A percentile compares a stretch with the other conserved stretches of the same genome.
phyloP scores from a whole-genome alignment of 2,888 invertebrate species.

The Furcula furcula region DNA sequence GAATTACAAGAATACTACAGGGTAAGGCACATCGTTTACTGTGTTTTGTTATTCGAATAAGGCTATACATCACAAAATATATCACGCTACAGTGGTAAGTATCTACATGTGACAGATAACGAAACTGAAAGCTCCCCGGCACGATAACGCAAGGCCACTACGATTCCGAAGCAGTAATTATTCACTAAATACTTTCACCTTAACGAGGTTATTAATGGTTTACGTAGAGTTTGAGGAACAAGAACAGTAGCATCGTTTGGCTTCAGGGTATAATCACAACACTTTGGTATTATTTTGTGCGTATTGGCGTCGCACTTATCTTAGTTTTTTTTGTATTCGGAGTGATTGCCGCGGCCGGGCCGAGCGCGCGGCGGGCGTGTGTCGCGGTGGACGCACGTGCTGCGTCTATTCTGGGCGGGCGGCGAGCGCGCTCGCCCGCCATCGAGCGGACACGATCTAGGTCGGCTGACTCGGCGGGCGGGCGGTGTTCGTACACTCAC shows the following conservation, averaged over 20 bases:
- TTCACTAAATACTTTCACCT: constrained; percentile 49
- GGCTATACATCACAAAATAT: constrained; percentile 43
- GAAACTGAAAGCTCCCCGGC: constrained; percentile 47
- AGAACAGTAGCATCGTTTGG: constrained; percentile 17
- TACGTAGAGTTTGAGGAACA: constrained; percentile 26
- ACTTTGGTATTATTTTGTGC: constrained; percentile 22
- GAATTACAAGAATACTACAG: constrained; percentile 49
- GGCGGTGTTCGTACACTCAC: constrained; percentile 34
- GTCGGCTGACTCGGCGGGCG: constrained; percentile 46
- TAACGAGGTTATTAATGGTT: constrained; percentile 53
- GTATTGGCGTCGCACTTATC: background rate
- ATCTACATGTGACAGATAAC: constrained; percentile 26
- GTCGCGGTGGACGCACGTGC: constrained; percentile 75
- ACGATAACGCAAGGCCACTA: constrained; percentile 69
- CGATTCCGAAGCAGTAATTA: constrained; percentile 53
- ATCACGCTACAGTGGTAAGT: constrained; percentile 22
- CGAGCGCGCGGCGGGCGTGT: constrained; percentile 49
- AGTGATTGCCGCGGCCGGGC: constrained; percentile 5
- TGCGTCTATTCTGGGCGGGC: constrained; percentile 76
- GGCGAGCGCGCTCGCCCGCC: constrained; percentile 53
- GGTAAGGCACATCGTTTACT: constrained; percentile 72
- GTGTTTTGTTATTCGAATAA: constrained; percentile 47
- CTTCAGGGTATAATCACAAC: constrained; percentile 38
- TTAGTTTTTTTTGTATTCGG: background rate
- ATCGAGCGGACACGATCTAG: constrained; percentile 74